Base-by-base conservation (phyloP, 2,888 invertebrate genomes). In the Agapetus fuscipes region DNA sequence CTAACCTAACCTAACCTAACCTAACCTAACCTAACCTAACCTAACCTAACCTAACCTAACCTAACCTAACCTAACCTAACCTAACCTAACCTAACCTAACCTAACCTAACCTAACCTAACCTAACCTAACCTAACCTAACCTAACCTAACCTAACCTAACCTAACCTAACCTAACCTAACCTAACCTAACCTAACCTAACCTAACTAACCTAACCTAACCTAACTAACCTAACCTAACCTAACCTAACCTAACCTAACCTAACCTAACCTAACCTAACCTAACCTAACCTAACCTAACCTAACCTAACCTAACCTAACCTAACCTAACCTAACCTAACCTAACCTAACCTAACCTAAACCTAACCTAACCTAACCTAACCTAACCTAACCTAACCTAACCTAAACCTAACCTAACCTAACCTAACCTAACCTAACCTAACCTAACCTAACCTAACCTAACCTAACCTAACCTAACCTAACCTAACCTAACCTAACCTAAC, bases 111-210 rank as follows among this genome's bases (percentile, higher is more conserved):
- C 43, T 38, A 49, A 48, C 46, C 46, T 48, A 49, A 45, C 47
- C 46, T 46, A 46, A 46, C 43, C 45, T 48, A 43, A 46, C 46
- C 43, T 46, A 46, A 39, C 43, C 42, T 43, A 45, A 43, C 41
- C 42, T 45, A 43, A 44, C 28, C 41, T 48, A 45, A 43, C 45
- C 47, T 48, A 48, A 43, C 44, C 48, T 49, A 48, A 48, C 49
- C 47, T 49, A 50, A 49, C 45, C 48, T 49, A 49, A 48, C 48
- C 48, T 49, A 46, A 45, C 46, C 44, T 46, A 46, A 46, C 45
- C 42, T 48, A 47, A 47, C 46, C 46, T 45, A 46, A 48, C 41
- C 38, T 48, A 45, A 47, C 24, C 38, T 41, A 47, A 45, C 46
- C 37, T 41, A 48, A 43, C 48, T 39, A 45, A 45, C 45, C 45